These are phyloP conservation scores for Melieria crassipennis DNA, from an alignment of 2,888 invertebrate genomes.

Conservation along the genomic window DNA sequence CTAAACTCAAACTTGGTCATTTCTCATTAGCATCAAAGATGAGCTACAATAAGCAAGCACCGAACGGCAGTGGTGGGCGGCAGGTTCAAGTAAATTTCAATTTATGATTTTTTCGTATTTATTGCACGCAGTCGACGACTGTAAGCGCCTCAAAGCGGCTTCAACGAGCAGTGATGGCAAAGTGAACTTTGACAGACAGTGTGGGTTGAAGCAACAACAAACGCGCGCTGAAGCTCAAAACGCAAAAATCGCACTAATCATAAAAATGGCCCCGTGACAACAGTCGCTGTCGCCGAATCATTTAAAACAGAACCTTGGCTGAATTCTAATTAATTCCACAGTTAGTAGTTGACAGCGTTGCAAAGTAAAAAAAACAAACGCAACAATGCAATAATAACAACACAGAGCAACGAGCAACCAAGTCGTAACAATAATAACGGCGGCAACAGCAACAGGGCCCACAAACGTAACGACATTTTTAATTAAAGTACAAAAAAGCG, in stretches of 20 bases:
- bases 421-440: conserved; percentile 2
- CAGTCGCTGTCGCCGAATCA: neutral
- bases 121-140: neutral
- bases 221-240: no score
- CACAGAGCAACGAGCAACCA: neutral
- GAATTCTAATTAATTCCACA: conserved; percentile 32
- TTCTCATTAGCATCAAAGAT: conserved; percentile 17
- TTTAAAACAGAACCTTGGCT: conserved; percentile 17
- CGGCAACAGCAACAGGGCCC: conserved; percentile 1
- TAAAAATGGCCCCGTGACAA: neutral
- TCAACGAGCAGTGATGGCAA: no score
- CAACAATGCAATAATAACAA: neutral
- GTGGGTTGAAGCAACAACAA: no score
- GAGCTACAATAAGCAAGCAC: neutral
- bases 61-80: neutral
- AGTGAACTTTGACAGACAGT: no score
- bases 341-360: neutral
- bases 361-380: conserved; percentile 8
- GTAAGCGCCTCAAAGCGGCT: no score
- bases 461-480: neutral
- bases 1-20: neutral
- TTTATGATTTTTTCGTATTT: neutral
- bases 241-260: no score
- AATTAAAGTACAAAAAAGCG: no score
- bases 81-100: neutral